Percentiles rank a stretch among this genome's conserved stretches.
phyloP scores from a whole-genome alignment of 37 sponge, comb jelly and placozoan species.

The Halichondria panicea region DNA sequence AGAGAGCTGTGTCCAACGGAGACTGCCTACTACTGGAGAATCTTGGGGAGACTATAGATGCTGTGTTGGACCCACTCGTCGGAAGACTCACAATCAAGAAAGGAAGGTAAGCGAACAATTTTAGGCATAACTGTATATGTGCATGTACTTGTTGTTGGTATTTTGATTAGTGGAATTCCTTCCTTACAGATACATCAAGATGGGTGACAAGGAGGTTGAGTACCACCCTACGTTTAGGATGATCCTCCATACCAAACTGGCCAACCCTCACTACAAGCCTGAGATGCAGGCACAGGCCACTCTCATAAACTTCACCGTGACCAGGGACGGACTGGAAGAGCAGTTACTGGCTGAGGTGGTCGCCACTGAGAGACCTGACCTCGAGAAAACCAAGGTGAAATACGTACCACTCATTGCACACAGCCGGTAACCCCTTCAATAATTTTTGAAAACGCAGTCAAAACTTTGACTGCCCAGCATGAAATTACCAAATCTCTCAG shows the following conservation, averaged over 20 bases:
- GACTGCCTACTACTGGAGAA: constrained; percentile 95
- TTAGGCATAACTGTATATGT: not conserved
- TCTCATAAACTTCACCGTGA: constrained; percentile 99
- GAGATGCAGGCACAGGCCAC: constrained; percentile 99
- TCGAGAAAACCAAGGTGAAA: constrained; percentile 75
- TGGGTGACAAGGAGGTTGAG: constrained; percentile 99
- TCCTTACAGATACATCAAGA: constrained; percentile 78
- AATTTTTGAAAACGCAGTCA: too few relatives aligned
- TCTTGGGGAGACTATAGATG: constrained; percentile 92
- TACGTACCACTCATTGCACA: constrained; percentile 6
- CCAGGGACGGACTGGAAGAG: constrained; percentile 95
- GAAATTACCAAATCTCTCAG: too few relatives aligned
- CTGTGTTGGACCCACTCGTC: constrained; percentile 92
- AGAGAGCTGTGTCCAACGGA: constrained; percentile 91
- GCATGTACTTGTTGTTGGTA: not conserved
- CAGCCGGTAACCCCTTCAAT: too few relatives aligned
- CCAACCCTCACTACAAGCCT: constrained; percentile 99
- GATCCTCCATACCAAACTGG: constrained; percentile 87
- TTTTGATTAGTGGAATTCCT: not conserved
- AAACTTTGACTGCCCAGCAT: too few relatives aligned
- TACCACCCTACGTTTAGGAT: constrained; percentile 81
- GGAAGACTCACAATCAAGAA: constrained; percentile 99
- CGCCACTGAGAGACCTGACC: constrained; percentile 94
- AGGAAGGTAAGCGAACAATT: constrained; percentile 60
- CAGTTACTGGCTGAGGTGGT: constrained; percentile 99